Base-by-base conservation (phyloP, 1,140 invertebrate species). In the Psix sp. region DNA sequence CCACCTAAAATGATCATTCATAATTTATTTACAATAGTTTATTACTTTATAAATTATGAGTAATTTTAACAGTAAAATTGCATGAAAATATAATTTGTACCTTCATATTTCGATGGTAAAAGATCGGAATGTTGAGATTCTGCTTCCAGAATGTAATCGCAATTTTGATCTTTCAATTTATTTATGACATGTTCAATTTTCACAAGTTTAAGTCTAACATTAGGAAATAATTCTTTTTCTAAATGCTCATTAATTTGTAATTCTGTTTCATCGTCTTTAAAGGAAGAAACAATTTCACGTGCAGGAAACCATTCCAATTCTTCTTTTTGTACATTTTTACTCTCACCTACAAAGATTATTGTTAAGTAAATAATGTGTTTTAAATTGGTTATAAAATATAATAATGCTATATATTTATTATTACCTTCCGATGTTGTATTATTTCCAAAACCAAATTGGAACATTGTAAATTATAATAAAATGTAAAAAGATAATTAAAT, bases 71-170 rank as follows among this genome's bases (percentile, higher is more conserved):
- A 24, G 9, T 24, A 24, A 13, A 24, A 20, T 49, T 35, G 24
- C 29, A 21, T 62, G 13, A 17, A 29, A 14, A 3, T 20, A 24
- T 35, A 13, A 15, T n/a, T 11, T 43, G 11, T 20, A 81, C 92
- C 93, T 90, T 94, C 93, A 86, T 94, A 94, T 78, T 91, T 89
- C 4, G 90, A 91, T 51, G 90, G 85, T 43, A 93, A 79, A 15
- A 94, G 83, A 86, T 94, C 93, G n/a, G 92, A 93, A 74, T 93
- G 90, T 67, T 88, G 87, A 48, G 89, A 84, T 74, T 93, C 91
- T 5, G 92, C 91, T 73, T 89, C 84, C 51, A 89, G 76, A 24
- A 92, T 86, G 66, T 82, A 83, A 45, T 76, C 52, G 52, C 56
- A 80, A 39, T 87, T 76, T 46, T 84, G 71, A 21, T 78, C 63